A percentile compares a stretch with the other conserved stretches of the same genome.
These are phyloP conservation scores for Coccyzus lansbergi DNA, from an alignment of 2,797 vertebrate species.

Conservation along the genomic window DNA sequence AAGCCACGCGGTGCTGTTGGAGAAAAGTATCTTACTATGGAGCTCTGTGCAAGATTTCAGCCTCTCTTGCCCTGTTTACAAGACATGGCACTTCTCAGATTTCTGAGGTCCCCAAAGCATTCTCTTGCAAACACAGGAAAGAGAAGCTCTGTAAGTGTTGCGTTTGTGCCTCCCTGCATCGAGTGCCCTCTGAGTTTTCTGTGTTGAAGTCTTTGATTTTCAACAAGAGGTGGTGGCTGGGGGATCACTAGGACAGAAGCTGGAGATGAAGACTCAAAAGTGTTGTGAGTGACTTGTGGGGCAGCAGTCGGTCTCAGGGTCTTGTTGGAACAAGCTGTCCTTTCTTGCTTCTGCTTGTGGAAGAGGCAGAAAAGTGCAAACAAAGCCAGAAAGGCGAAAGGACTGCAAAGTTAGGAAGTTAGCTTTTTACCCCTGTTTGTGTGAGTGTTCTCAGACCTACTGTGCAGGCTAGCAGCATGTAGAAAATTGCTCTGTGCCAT, in stretches of 20 bases:
- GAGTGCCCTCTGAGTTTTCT: background rate
- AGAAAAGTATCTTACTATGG: background rate
- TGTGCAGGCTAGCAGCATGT: slow-evolving; percentile 37
- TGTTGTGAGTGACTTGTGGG: background rate
- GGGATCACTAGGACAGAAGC: background rate
- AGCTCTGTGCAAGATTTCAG: background rate
- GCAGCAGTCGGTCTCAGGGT: background rate
- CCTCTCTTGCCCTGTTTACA: background rate
- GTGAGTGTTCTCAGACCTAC: slow-evolving; percentile 53
- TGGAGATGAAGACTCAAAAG: background rate
- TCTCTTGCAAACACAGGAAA: background rate
- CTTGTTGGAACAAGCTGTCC: background rate
- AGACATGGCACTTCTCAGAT: accelerated
- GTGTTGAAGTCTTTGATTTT: background rate
- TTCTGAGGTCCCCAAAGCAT: background rate
- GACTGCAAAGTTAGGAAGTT: background rate
- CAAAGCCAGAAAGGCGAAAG: background rate
- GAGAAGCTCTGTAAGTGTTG: background rate
- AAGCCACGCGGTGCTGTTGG: accelerated
- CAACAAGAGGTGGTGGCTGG: background rate
- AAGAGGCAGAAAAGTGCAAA: background rate
- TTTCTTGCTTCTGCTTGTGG: background rate
- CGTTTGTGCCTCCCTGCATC: background rate
- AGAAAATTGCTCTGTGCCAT: slow-evolving; percentile 45
- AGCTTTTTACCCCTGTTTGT: background rate